Base-by-base conservation (phyloP, 2,797 vertebrate genomes). In the Melanotaenia trifasciata region DNA sequence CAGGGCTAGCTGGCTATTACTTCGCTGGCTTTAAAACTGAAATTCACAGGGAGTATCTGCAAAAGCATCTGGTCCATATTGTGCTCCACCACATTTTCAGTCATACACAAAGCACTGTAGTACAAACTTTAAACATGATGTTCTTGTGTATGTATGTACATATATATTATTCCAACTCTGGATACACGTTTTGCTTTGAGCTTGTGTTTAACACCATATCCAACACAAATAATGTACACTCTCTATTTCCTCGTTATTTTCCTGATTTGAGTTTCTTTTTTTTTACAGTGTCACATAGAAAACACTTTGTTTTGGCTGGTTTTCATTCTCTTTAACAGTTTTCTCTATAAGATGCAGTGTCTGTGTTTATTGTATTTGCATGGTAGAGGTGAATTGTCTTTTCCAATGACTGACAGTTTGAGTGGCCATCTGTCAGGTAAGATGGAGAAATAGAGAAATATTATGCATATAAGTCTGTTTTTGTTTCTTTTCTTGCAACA, bases 51-150 rank as follows among this genome's bases (percentile, higher is more conserved):
- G 79, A 80, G 79, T 62, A 85, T 87, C 80, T 79, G 79, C 80
- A 63, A 86, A 84, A 83, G 81, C 79, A 81, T 90, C 74, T 78
- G 85, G 90, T 90, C 89, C 74, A 81, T 91, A 89, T 85, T 53
- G 13, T 58, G 61, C 64, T 65, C 20, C 62, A 36, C 66, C 62
- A 57, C 75, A 70, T 70, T 76, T 47, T 43, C 68, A 57, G 65
- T 54, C 57, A 47, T 58, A 69, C 66, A 59, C 71, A 76, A 26
- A 83, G 32, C 40, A 43, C 5, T 26, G 67, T 77, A 57, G 43
- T 35, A 76, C 57, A 66, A 76, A 80, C 64, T 16, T 5, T 50
- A 11, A 50, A 10, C 47, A 11, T 50, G 26, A 35, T 64, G 36
- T 62, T 53, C 35, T 58, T 38, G 33, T 69, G 32, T 60, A 36